phyloP scores from a whole-genome alignment of 2,797 vertebrate species.

The Echeneis naucrates region DNA sequence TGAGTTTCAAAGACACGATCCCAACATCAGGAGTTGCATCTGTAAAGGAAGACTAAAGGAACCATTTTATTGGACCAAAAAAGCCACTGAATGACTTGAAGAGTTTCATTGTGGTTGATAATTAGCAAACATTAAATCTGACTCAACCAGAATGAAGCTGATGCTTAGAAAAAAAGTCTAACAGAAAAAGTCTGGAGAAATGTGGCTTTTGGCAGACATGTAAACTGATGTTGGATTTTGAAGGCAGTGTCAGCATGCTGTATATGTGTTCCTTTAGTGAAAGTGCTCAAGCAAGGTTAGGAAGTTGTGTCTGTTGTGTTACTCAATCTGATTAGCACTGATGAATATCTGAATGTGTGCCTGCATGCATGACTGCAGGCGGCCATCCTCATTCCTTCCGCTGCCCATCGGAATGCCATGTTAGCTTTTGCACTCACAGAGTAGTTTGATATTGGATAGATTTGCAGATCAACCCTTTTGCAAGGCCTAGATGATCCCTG shows the following conservation, averaged over 20 bases:
- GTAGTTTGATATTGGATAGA: constrained; percentile 54
- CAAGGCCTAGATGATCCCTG: constrained; percentile 63
- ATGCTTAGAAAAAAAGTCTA: neutral
- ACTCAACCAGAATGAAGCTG: neutral
- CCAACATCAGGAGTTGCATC: constrained; percentile 25
- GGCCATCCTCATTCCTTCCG: constrained; percentile 75
- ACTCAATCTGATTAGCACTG: constrained; percentile 2
- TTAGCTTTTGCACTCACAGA: constrained; percentile 82
- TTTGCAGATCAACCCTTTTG: constrained; percentile 80
- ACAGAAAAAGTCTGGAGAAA: neutral
- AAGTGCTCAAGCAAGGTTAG: neutral
- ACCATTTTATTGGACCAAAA: neutral
- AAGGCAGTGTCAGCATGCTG: neutral
- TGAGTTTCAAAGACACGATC: constrained; percentile 50
- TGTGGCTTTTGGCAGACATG: too few species aligned
- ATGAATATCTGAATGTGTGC: constrained; percentile 9
- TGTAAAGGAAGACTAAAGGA: neutral
- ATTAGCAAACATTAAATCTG: neutral
- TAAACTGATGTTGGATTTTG: neutral
- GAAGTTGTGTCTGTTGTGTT: constrained; percentile 4
- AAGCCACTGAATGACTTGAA: too few species aligned
- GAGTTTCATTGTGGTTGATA: too few species aligned
- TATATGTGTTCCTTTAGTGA: neutral
- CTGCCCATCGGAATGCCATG: constrained; percentile 82
- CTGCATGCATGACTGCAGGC: constrained; percentile 10